Evolutionary conservation across 2,888 invertebrate genomes (phyloP), one percentile per base, ranked within the genome.

Genomic region (Pseudococcus jackbeardsleyi): DNA sequence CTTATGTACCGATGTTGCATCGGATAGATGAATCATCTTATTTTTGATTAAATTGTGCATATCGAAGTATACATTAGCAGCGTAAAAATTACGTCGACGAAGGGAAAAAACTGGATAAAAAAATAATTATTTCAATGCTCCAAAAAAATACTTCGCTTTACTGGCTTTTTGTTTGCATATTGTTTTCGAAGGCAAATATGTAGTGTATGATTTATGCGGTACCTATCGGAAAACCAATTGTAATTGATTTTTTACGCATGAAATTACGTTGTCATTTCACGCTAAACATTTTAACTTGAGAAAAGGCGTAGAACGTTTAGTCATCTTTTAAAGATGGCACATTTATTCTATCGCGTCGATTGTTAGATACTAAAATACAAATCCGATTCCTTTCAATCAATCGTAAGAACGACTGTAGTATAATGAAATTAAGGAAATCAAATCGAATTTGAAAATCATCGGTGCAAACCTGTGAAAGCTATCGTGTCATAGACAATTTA

Each of bases 251-350:
- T 82, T 19, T 17, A 46, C 42, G 46, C 46, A 19, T 46, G 46
- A 82, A 79, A 82, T 82, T 82, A 82, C 79, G 12, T 82, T 82
- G 79, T 82, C 79, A 82, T 82, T 82, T 82, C 46, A 82, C 79
- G 79, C 42, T 46, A 19, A 33, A 46, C 79, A 15, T 82, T 82
- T 46, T 33, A 33, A 33, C 26, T 33, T 42, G 42, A n/a, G 19
- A 46, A 39, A 46, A 82, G 46, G 17, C 79, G 46, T 82, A 17
- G n/a, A 82, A 82, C 4, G 33, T 82, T 82, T n/a, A 46, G 79
- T 82, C 79, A 82, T 33, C 19, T 19, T 82, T 82, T 19, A 19
- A 82, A 46, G 79, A 46, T 26, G 39, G n/a, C 46, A 82, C 79
- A 46, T 72, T 72, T n/a, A 59, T 19, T 59, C 59, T 59, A 17